These are phyloP conservation scores for Lamellibrachia satsuma DNA, from an alignment of 2,888 invertebrate species.

Conservation along the genomic window DNA sequence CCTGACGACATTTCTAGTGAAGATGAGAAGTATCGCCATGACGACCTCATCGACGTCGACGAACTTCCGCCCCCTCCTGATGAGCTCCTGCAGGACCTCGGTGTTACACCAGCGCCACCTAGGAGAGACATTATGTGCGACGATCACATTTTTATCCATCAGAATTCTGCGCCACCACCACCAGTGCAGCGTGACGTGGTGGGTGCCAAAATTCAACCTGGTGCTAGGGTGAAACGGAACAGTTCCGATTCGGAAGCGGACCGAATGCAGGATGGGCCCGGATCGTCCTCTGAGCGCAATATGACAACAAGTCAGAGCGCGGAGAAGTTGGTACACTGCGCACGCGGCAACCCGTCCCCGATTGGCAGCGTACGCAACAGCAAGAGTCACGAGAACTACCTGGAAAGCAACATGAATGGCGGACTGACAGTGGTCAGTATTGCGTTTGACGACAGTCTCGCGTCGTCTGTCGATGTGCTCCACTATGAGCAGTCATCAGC, in stretches of 20 bases:
- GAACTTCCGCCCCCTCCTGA: slow-evolving; percentile 44
- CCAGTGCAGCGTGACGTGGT: neutral
- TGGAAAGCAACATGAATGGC: slow-evolving; percentile 74
- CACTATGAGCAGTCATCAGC: slow-evolving; percentile 63
- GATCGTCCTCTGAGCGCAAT: neutral
- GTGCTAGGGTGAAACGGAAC: neutral
- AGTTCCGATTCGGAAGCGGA: neutral
- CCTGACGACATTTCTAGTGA: slow-evolving; percentile 46
- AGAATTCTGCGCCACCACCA: neutral
- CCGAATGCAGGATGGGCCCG: neutral
- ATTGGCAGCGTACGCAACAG: slow-evolving; percentile 82
- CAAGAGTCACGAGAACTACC: slow-evolving; percentile 86
- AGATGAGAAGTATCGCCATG: slow-evolving; percentile 37
- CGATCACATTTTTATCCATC: neutral
- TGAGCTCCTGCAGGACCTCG: slow-evolving; percentile 32
- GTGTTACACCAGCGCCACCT: neutral
- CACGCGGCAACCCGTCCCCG: slow-evolving; percentile 20
- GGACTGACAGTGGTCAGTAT: slow-evolving; percentile 86
- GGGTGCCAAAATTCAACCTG: neutral
- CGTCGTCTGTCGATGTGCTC: slow-evolving; percentile 90
- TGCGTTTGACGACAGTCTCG: slow-evolving; percentile 91
- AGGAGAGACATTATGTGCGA: neutral
- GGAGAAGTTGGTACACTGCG: slow-evolving; percentile 34
- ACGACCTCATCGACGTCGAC: slow-evolving; percentile 35
- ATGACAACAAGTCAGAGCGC: slow-evolving; percentile 35